phyloP scores from a whole-genome alignment of 2,113 vertebrate genomes.

The Menura novaehollandiae region DNA sequence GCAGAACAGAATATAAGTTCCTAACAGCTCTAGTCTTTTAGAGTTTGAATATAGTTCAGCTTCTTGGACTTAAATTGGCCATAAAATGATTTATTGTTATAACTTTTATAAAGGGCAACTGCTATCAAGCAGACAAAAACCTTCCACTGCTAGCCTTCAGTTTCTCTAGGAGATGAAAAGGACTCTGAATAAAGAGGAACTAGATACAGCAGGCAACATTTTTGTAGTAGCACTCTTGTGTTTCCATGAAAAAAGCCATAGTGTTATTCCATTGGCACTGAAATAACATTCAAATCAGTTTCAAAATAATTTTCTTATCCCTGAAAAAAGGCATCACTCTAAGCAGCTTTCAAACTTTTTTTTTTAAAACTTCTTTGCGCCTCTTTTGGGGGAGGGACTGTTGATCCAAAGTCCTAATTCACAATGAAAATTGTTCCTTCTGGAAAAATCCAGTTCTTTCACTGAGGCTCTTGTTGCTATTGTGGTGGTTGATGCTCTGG shows the following conservation, averaged over 20 bases:
- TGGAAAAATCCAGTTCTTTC: constrained; percentile 55
- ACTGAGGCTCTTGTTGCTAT: constrained; percentile 49
- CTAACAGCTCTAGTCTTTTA: constrained; percentile 10
- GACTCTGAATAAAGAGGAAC: constrained; percentile 46
- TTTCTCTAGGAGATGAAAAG: constrained; percentile 25
- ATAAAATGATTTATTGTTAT: neutral
- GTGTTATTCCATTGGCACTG: constrained; percentile 76
- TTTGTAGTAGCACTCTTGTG: constrained; percentile 61
- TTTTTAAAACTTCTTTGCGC: constrained; percentile 38
- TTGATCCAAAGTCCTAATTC: constrained; percentile 54
- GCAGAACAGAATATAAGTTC: neutral
- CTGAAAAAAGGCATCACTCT: constrained; percentile 80
- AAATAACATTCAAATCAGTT: constrained; percentile 76
- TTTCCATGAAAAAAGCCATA: constrained; percentile 67
- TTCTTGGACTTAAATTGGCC: constrained; percentile 24
- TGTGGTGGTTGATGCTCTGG: constrained; percentile 70
- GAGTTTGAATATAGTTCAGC: neutral
- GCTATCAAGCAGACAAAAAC: constrained; percentile 36
- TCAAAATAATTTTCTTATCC: constrained; percentile 74
- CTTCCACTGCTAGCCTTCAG: constrained; percentile 14
- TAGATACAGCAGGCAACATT: constrained; percentile 66
- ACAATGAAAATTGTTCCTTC: constrained; percentile 50
- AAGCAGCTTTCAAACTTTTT: constrained; percentile 72
- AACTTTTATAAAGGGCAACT: constrained; percentile 35
- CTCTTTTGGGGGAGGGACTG: constrained; percentile 59